Evolutionary conservation across 2,113 vertebrate genomes (phyloP), one percentile per base, ranked within the genome.

Genomic region (Morone saxatilis): DNA sequence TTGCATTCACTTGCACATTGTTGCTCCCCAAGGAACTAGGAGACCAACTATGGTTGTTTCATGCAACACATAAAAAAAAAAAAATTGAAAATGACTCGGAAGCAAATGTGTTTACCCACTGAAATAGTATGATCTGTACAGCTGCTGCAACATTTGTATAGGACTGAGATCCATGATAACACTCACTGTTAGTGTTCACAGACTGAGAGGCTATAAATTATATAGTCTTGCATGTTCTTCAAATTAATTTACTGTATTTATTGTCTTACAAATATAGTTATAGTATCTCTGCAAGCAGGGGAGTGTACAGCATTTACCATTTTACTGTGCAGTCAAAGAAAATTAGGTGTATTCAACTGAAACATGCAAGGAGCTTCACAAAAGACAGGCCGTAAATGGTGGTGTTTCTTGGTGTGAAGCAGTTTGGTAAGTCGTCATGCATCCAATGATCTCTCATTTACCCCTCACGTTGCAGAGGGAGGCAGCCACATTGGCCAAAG

Each of bases 401-500:
- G 50, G 14, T 72, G 31, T 31, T 31, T 31, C 31, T 31, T 31
- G 31, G 31, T 31, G 31, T 31, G 31, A 31, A 31, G 31, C 62
- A 82, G 60, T 54, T 1, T 31, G 31, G 31, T 31, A 31, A 31
- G 31, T 31, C 31, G 0, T 43, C 50, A 41, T 59, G 16, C 66
- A 63, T 65, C 65, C 43, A 11, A 31, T 56, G 62, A 68, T 84
- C n/a, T 41, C 54, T 48, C 48, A 14, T 14, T 54, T 62, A 71
- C 61, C 63, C 63, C 71, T 89, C 54, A 48, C 12, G 20, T 81
- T 36, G 65, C 51, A 16, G 56, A 38, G 48, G 59, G 66, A 85
- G 66, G 66, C 50, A 69, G 75, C 65, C 77, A 78, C 88, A 71
- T 57, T 19, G 51, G 48, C 75, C 47, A 45, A 17, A 81, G 71